Evolutionary conservation across 2,113 vertebrate species (phyloP).

Genomic region (Perca fluviatilis): DNA sequence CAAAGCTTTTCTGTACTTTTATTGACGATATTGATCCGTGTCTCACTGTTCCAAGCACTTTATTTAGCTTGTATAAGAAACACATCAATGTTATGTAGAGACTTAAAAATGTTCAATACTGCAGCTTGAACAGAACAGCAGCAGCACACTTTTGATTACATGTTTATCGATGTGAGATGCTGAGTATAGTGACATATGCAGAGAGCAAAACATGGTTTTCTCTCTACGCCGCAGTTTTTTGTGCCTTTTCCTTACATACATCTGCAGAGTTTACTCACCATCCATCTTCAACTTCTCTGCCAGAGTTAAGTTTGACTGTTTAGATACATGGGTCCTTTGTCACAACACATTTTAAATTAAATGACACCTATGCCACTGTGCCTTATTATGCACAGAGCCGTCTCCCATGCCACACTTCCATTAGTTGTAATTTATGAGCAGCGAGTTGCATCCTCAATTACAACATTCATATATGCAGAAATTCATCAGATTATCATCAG

Average conservation of each 20-base stretch:
- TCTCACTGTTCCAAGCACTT: conserved; percentile 11
- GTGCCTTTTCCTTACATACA: conserved; percentile 36
- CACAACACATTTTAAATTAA: conserved; percentile 78
- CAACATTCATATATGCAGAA: conserved; percentile 67
- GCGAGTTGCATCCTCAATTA: conserved; percentile 72
- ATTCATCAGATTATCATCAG: conserved; percentile 76
- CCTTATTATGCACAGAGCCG: conserved; percentile 68
- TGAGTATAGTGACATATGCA: background rate
- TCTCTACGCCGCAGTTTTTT: background rate
- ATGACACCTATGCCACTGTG: conserved; percentile 71
- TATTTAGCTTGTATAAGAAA: conserved; percentile 15
- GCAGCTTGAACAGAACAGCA: background rate
- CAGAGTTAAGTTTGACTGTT: conserved; percentile 56
- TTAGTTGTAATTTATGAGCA: conserved; percentile 77
- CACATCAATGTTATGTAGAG: background rate
- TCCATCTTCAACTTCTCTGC: conserved; percentile 49
- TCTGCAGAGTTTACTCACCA: conserved; percentile 36
- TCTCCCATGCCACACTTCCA: conserved; percentile 66
- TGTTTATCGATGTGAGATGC: background rate
- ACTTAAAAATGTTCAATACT: background rate
- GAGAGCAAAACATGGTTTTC: background rate
- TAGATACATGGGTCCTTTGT: conserved; percentile 65
- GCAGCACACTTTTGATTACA: background rate
- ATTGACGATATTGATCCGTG: conserved; percentile 10
- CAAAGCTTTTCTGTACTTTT: background rate